phyloP scores from a whole-genome alignment of 2,888 invertebrate genomes.

The Tetragnatha montana region DNA sequence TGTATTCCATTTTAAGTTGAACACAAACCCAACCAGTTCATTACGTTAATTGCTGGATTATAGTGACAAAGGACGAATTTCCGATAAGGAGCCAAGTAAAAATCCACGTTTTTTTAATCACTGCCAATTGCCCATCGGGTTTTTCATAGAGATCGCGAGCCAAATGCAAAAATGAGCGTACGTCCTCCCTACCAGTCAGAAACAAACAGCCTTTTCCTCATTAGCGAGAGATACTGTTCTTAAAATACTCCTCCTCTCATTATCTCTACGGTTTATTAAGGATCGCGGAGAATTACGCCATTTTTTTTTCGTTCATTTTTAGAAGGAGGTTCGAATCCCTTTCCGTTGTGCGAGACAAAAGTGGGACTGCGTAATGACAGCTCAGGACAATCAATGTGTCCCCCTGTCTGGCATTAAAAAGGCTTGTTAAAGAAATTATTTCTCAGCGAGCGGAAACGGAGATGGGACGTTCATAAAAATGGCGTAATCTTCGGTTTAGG shows the following conservation, averaged over 20 bases:
- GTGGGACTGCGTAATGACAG: constrained; percentile 9
- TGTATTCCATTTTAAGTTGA: too few species aligned
- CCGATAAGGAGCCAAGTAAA: background rate
- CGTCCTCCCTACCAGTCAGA: background rate
- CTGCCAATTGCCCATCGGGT: background rate
- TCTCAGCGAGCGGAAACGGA: constrained; percentile 17
- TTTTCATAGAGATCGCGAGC: background rate
- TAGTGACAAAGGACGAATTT: background rate
- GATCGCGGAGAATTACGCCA: constrained; percentile 19
- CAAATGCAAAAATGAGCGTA: background rate
- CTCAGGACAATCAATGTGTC: constrained; percentile 12
- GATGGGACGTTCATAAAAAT: constrained; percentile 3
- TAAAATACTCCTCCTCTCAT: constrained; percentile 17
- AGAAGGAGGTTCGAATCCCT: background rate
- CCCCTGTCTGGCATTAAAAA: constrained; percentile 6
- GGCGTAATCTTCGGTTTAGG: constrained; percentile 23
- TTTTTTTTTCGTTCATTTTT: background rate
- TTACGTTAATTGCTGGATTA: background rate
- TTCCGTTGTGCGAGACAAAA: constrained; percentile 1
- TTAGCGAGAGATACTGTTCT: constrained; percentile 19
- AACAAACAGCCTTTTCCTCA: constrained; percentile 21
- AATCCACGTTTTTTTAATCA: background rate
- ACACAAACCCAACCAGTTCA: background rate
- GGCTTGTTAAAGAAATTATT: constrained; percentile 40
- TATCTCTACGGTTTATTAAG: constrained; percentile 30